phyloP scores from a whole-genome alignment of 2,888 invertebrate genomes.

The Arenicola marina region DNA sequence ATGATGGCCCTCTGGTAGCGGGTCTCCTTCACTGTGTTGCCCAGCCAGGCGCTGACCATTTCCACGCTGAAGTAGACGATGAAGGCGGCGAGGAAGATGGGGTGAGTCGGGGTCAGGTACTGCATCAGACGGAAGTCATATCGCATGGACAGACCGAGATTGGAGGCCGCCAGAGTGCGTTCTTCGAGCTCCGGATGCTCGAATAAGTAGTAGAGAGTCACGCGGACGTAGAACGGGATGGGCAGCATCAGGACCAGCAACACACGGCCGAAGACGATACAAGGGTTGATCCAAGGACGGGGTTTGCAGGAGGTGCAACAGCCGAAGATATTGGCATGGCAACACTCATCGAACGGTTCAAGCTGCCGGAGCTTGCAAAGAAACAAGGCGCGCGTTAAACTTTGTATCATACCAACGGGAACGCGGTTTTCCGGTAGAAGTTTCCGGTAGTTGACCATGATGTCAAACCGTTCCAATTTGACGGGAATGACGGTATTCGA shows the following conservation, averaged over 20 bases:
- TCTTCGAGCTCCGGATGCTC: constrained; percentile 45
- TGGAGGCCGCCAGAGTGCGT: constrained; percentile 32
- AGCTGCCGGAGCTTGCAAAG: constrained; percentile 28
- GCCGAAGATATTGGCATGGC: constrained; percentile 39
- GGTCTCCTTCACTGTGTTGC: constrained; percentile 38
- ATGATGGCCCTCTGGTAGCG: constrained; percentile 42
- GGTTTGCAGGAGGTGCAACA: background rate
- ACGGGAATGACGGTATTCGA: constrained; percentile 23
- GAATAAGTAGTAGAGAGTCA: constrained; percentile 49
- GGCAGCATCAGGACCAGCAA: constrained; percentile 46
- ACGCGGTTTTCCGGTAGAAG: constrained; percentile 29
- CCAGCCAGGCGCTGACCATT: constrained; percentile 40
- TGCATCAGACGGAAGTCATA: constrained; percentile 34
- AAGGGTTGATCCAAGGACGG: constrained; percentile 20
- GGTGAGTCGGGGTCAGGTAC: constrained; percentile 45
- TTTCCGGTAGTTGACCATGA: constrained; percentile 30
- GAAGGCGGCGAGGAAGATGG: constrained; percentile 47
- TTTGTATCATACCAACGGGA: constrained; percentile 28
- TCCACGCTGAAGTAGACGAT: constrained; percentile 46
- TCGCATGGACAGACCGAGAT: constrained; percentile 31
- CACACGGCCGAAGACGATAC: constrained; percentile 39
- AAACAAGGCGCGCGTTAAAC: constrained; percentile 25
- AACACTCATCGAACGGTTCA: constrained; percentile 29
- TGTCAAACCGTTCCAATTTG: constrained; percentile 25
- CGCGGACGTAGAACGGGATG: constrained; percentile 49